Evolutionary conservation across 2,888 invertebrate species (phyloP).

Genomic region (Isotomurus palustris): DNA sequence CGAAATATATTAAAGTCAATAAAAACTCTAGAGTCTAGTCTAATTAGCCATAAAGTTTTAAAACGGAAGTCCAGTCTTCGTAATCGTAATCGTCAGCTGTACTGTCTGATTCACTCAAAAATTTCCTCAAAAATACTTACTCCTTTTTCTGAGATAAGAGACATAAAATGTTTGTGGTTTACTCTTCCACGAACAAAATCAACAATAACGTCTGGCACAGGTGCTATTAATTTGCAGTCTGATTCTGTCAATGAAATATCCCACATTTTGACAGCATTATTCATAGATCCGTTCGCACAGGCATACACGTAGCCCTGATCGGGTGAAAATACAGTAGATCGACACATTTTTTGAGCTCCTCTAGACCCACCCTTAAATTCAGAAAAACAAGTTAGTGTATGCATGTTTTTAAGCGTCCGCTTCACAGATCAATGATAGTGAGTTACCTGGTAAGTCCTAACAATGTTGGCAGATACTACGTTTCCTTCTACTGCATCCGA

Average conservation of each 20-base stretch:
- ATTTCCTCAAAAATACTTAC: background rate
- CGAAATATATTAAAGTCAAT: too few species aligned
- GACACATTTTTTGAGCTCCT: slow-evolving; percentile 24
- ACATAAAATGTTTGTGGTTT: slow-evolving; percentile 57
- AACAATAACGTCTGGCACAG: slow-evolving; percentile 60
- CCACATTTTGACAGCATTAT: slow-evolving; percentile 60
- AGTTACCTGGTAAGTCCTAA: slow-evolving; percentile 41
- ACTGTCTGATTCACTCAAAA: background rate
- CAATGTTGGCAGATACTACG: slow-evolving; percentile 39
- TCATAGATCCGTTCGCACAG: slow-evolving; percentile 23
- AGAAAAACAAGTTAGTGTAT: slow-evolving; percentile 3
- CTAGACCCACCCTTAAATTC: slow-evolving; percentile 25
- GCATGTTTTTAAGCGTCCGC: background rate
- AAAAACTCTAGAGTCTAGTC: too few species aligned
- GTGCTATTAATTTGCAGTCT: slow-evolving; percentile 58
- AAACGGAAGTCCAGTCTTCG: too few species aligned
- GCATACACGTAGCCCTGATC: slow-evolving; percentile 29
- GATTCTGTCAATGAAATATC: slow-evolving; percentile 57
- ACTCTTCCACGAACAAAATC: slow-evolving; percentile 62
- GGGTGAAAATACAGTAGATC: slow-evolving; percentile 34
- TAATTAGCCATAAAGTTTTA: too few species aligned
- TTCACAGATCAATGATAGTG: background rate
- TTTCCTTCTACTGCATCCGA: slow-evolving; percentile 17
- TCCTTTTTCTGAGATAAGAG: slow-evolving; percentile 20
- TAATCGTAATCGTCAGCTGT: too few species aligned